Conservation (phyloP, 2,888 invertebrate species). For the Cheiracanthium punctorium region DNA sequence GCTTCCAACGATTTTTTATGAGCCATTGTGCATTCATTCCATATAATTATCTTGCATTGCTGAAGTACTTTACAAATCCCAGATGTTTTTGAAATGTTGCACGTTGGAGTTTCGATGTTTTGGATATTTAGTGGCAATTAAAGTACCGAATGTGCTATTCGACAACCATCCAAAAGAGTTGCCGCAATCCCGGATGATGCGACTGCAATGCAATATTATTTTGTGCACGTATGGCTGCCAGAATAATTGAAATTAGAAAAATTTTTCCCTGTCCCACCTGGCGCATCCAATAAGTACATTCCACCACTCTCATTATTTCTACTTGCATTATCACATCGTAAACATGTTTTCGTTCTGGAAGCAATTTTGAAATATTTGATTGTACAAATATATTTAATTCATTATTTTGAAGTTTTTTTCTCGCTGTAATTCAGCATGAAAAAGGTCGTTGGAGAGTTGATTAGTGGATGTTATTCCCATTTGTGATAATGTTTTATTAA, state of each 20-base stretch:
- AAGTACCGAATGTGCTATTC: conserved; percentile 66
- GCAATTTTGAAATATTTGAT: background rate
- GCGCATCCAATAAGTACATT: conserved; percentile 75
- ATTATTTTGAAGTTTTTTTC: background rate
- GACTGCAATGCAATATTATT: conserved; percentile 43
- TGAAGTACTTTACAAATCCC: background rate
- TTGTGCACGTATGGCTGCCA: conserved; percentile 74
- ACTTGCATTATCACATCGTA: background rate
- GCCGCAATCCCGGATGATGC: conserved; percentile 56
- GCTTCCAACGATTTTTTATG: conserved; percentile 71
- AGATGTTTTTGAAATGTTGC: conserved; percentile 12
- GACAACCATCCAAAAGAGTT: conserved; percentile 47
- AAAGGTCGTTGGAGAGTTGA: too few species aligned
- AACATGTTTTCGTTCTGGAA: background rate
- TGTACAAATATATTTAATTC: background rate
- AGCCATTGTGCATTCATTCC: conserved; percentile 35
- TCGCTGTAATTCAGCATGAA: background rate
- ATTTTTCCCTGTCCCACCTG: conserved; percentile 77
- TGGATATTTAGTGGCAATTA: conserved; percentile 56
- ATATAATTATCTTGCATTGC: conserved; percentile 24
- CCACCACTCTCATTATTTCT: background rate
- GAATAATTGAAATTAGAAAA: conserved; percentile 75
- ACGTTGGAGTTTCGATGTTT: conserved; percentile 21
- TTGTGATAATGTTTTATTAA: too few species aligned
- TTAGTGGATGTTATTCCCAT: too few species aligned